phyloP scores from a whole-genome alignment of 1,140 invertebrate genomes.

The Dendroctonus valens region DNA sequence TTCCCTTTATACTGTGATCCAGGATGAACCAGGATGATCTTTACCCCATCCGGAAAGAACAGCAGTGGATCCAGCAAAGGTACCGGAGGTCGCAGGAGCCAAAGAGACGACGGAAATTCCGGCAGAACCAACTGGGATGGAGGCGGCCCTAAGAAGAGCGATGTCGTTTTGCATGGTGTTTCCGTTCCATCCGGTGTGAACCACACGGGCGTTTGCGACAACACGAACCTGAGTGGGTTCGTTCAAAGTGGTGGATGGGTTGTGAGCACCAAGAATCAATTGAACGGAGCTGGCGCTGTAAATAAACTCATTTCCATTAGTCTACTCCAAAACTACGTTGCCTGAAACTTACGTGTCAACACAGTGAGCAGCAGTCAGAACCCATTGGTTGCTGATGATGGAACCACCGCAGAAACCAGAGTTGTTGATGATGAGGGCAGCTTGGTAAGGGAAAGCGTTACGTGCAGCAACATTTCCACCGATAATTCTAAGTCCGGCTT shows the following conservation, averaged over 20 bases:
- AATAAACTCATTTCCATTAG: neutral
- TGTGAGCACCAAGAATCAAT: conserved; percentile 23
- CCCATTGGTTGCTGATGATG: conserved; percentile 7
- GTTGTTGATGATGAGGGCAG: conserved; percentile 23
- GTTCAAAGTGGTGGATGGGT: neutral
- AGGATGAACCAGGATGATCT: neutral
- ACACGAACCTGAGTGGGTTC: conserved; percentile 14
- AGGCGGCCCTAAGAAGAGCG: conserved; percentile 12
- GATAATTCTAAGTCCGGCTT: conserved; percentile 12
- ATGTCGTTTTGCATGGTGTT: conserved; percentile 13
- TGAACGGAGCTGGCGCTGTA: conserved; percentile 5
- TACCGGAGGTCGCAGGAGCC: conserved; percentile 19
- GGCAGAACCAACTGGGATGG: neutral
- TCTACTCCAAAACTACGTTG: neutral
- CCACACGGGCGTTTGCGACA: neutral
- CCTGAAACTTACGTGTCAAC: conserved; percentile 1
- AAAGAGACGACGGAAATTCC: conserved; percentile 8
- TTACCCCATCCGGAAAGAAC: conserved; percentile 25
- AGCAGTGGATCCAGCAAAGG: conserved; percentile 16
- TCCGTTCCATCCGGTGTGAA: conserved; percentile 1
- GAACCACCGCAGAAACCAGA: conserved; percentile 30
- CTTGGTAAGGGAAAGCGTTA: conserved; percentile 22
- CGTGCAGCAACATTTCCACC: conserved; percentile 14
- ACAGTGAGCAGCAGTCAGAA: conserved; percentile 31
- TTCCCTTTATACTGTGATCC: too few relatives aligned